These are phyloP conservation scores for Erebia palarica DNA, from an alignment of 2,888 invertebrate genomes.

Conservation along the genomic window DNA sequence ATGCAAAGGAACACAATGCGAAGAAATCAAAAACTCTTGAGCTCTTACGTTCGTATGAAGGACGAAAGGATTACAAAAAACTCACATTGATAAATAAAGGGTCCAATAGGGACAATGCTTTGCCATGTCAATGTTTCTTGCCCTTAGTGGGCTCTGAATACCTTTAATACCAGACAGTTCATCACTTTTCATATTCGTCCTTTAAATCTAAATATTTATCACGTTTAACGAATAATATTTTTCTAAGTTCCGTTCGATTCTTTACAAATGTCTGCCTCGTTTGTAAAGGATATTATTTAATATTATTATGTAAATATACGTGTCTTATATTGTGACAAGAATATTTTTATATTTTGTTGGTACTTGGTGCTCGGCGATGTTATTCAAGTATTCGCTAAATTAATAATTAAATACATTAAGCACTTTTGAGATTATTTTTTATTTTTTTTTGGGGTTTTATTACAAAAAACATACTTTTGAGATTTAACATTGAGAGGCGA, in stretches of 20 bases:
- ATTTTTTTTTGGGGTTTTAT: no score
- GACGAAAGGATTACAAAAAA: background rate
- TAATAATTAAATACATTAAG: no score
- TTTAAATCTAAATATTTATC: constrained; percentile 59
- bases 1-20: no score
- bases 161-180: constrained; percentile 54
- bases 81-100: background rate
- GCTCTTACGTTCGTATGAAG: background rate
- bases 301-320: constrained; percentile 1
- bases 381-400: no score
- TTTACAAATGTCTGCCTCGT: constrained; percentile 18
- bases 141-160: constrained; percentile 51
- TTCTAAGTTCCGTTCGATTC: constrained; percentile 34
- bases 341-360: background rate
- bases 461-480: no score
- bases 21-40: background rate
- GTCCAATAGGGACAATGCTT: constrained; percentile 10
- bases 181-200: constrained; percentile 55
- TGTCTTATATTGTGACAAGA: constrained; percentile 1
- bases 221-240: constrained; percentile 40
- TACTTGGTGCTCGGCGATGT: no score
- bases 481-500: background rate
- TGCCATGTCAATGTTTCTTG: constrained; percentile 44
- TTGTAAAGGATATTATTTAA: background rate
- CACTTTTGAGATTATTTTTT: no score